Percentiles rank a stretch among this genome's conserved stretches.
Evolutionary conservation across 2,113 vertebrate genomes (phyloP).

Genomic region (Microtus pennsylvanicus): DNA sequence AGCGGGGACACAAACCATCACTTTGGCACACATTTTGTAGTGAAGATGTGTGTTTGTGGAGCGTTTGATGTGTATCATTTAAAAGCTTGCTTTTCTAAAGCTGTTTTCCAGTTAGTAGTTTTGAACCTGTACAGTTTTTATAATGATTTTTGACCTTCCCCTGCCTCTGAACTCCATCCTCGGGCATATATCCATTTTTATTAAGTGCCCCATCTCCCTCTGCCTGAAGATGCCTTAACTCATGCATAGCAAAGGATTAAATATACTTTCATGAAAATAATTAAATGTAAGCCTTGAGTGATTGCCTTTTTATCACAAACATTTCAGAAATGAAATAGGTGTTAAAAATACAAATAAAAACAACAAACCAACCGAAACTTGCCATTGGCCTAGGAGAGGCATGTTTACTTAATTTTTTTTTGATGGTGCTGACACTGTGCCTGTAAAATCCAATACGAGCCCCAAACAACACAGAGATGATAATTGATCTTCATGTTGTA

Average conservation of each 20-base stretch:
- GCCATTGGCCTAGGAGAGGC: neutral
- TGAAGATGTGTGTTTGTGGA: constrained; percentile 23
- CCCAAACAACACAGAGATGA: neutral
- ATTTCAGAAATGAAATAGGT: constrained; percentile 47
- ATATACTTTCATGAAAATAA: constrained; percentile 56
- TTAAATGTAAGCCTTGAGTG: constrained; percentile 25
- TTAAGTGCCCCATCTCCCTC: constrained; percentile 41
- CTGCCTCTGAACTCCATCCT: neutral
- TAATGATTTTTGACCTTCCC: constrained; percentile 27
- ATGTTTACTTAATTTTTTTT: neutral
- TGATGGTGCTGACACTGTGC: neutral
- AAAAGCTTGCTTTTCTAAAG: constrained; percentile 20
- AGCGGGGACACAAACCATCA: neutral
- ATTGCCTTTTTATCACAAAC: constrained; percentile 7
- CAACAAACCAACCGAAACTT: neutral
- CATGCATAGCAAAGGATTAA: constrained; percentile 36
- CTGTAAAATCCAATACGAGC: neutral
- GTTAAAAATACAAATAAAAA: neutral
- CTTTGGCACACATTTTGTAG: constrained; percentile 53
- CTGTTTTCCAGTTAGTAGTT: constrained; percentile 48
- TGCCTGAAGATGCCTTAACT: neutral
- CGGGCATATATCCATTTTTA: constrained; percentile 42
- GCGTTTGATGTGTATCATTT: constrained; percentile 26
- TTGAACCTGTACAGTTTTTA: constrained; percentile 55
- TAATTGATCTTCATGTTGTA: constrained; percentile 29